A percentile compares a stretch with the other conserved stretches of the same genome.
These are phyloP conservation scores for Aplocera efformata DNA, from an alignment of 2,888 invertebrate genomes.

Conservation along the genomic window DNA sequence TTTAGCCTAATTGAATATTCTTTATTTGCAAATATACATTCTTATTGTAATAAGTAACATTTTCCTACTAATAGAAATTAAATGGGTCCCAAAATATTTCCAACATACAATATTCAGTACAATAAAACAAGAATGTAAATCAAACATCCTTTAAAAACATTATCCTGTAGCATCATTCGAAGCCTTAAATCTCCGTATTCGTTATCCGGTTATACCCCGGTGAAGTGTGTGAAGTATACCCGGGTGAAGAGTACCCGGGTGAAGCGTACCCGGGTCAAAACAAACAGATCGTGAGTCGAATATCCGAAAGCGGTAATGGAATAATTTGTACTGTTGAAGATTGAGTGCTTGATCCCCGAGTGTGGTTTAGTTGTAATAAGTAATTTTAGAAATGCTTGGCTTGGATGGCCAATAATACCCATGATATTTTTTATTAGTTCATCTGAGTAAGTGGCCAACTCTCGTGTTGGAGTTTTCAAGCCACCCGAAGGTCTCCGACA, in stretches of 20 bases:
- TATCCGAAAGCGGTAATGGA: constrained; percentile 40
- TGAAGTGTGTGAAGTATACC: constrained; percentile 7
- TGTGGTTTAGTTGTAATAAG: background rate
- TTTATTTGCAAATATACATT: no score
- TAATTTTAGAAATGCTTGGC: no score
- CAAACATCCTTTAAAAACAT: constrained; percentile 56
- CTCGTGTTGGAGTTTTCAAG: no score
- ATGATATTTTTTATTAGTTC: no score
- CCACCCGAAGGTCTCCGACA: no score
- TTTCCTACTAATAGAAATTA: no score
- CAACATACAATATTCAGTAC: no score
- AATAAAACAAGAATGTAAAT: constrained; percentile 38
- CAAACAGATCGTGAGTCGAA: constrained; percentile 47
- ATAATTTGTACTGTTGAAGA: constrained; percentile 5
- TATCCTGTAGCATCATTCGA: constrained; percentile 55
- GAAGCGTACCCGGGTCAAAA: constrained; percentile 33
- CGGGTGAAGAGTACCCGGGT: constrained; percentile 34
- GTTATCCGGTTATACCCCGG: constrained; percentile 27
- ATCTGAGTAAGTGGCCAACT: no score
- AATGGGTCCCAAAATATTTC: no score
- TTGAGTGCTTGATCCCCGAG: background rate
- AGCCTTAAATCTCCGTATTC: constrained; percentile 57
- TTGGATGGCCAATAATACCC: no score
- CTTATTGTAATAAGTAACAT: no score
- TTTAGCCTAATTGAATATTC: no score